Evolutionary conservation across 2,888 invertebrate genomes (phyloP).

Genomic region (Chymomyza amoena): DNA sequence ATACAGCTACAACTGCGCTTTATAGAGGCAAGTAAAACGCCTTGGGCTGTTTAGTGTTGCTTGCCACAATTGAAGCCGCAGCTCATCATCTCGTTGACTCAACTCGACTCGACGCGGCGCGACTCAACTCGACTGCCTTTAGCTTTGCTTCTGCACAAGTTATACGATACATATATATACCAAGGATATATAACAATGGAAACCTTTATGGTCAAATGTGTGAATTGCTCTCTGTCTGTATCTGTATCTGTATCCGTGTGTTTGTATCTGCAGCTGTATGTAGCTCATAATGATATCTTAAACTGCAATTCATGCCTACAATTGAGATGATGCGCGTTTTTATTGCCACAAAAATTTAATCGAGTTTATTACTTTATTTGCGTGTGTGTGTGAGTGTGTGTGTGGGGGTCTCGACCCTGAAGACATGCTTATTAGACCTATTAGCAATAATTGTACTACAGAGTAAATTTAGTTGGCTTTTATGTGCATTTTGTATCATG

Average conservation of each 20-base stretch:
- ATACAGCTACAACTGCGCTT: neutral
- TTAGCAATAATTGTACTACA: constrained; percentile 66
- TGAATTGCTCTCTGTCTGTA: constrained; percentile 20
- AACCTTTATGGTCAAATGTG: constrained; percentile 63
- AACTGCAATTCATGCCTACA: constrained; percentile 67
- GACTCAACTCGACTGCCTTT: neutral
- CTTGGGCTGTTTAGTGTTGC: constrained; percentile 21
- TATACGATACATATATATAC: neutral
- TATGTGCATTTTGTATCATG: neutral
- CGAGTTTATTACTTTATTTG: constrained; percentile 64
- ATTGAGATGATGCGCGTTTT: constrained; percentile 66
- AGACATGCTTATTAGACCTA: constrained; percentile 66
- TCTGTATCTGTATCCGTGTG: constrained; percentile 8
- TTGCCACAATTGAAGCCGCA: neutral
- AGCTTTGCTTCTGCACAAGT: neutral
- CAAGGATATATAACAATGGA: constrained; percentile 37
- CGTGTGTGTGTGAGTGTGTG: constrained; percentile 8
- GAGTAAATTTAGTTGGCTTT: constrained; percentile 56
- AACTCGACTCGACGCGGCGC: neutral
- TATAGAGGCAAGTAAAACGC: neutral
- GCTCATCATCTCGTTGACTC: constrained; percentile 56
- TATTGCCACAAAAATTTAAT: constrained; percentile 57
- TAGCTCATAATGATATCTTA: constrained; percentile 55
- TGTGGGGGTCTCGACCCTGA: constrained; percentile 40
- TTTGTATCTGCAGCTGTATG: neutral